Conservation (phyloP, 2,888 invertebrate genomes). For the Abrostola triplasia region DNA sequence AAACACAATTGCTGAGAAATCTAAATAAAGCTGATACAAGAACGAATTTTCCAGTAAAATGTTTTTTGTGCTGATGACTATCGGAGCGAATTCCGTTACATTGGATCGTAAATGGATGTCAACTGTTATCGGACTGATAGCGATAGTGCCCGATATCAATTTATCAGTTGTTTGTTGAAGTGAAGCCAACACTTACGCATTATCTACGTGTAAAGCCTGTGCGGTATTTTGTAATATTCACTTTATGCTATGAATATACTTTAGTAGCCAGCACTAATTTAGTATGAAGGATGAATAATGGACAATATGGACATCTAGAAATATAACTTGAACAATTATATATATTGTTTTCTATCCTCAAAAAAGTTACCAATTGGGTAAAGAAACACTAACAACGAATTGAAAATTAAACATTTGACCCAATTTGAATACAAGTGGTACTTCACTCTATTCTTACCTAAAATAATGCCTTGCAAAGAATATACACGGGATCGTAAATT, state of each 20-base stretch:
- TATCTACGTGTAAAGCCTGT: conserved; percentile 35
- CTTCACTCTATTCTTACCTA: too few species aligned
- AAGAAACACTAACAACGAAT: too few species aligned
- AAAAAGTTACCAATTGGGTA: not conserved
- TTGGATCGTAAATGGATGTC: conserved; percentile 58
- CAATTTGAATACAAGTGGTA: not conserved
- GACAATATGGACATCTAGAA: not conserved
- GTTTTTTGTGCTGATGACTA: conserved; percentile 48
- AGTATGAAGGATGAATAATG: not conserved
- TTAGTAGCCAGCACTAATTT: not conserved
- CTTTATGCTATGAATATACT: not conserved
- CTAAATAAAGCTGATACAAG: conserved; percentile 26
- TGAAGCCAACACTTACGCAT: conserved; percentile 49
- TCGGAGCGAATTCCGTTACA: conserved; percentile 51
- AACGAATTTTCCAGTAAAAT: conserved; percentile 30
- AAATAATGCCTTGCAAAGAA: too few species aligned
- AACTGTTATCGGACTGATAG: conserved; percentile 56
- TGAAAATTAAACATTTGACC: not conserved
- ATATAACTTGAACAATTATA: not conserved
- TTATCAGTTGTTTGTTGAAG: conserved; percentile 68
- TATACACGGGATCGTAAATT: too few species aligned
- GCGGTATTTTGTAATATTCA: conserved; percentile 30
- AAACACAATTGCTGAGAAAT: not conserved
- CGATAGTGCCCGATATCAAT: conserved; percentile 57
- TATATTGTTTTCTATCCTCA: not conserved